Base-by-base conservation (phyloP, 1,140 invertebrate species). In the Cotesia glomerata region DNA sequence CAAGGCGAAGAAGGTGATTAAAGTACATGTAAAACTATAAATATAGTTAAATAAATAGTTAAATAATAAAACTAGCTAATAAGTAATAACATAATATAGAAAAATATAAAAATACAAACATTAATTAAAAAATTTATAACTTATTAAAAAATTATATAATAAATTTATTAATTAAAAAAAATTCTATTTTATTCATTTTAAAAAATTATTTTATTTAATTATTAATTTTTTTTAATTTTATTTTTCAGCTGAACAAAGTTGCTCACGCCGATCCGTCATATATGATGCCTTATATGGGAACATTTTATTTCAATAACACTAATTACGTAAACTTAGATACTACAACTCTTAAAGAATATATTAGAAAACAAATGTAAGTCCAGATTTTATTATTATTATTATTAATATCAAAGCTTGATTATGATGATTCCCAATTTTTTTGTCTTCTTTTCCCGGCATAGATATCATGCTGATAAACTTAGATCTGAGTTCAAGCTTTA, bases 321-420 rank as follows among this genome's bases (percentile, higher is more conserved):
- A 89, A 83, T 75, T 89, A 88, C 76, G 74, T 87, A 72, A 88
- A 88, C 77, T 73, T 90, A 68, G 89, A 91, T 77, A 85, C 87
- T 63, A 80, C 84, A 4, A 90, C 88, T 35, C 83, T 95, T 2
- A 94, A 94, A 81, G 93, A 95, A 72, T 91, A 92, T 75, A 92
- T 96, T 74, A 93, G 90, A 79, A 94, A 95, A 79, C 94, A 95
- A 89, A 94, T 95, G 93, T 95, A 86, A 92, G 91, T 74, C 75
- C 49, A 7, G 54, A 59, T 51, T 51, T n/a, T 63, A 51, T 14
- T n/a, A 54, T 9, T 56, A 54, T 13, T 11, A 59, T 45, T 67
- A 14, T 45, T 56, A 36, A 36, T 65, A 14, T 45, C 0, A n/a
- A 16, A 5, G 26, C 35, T 26, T 62, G 9, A 5, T 62, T 58